Evolutionary conservation across 2,797 vertebrate species (phyloP), one percentile per base, ranked within the genome.

Genomic region (Phoeniculus purpureus): DNA sequence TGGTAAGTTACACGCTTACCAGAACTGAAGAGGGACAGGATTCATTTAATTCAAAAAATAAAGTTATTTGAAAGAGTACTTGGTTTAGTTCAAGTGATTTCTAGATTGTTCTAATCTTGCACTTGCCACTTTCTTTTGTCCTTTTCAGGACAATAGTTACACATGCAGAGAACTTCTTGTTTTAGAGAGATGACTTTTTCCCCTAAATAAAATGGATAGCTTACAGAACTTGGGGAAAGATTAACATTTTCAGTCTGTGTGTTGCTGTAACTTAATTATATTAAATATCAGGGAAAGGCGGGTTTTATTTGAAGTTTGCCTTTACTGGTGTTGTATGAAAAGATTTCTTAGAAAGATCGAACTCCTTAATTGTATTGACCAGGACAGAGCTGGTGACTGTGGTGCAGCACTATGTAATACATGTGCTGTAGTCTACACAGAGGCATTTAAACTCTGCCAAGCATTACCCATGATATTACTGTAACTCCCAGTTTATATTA

Each of bases 1-100:
- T 90, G 75, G 77, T 60, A 89, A 87, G 62, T 59, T 80, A 82
- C 82, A 71, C 3, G 5, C 76, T 51, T 87, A 37, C 26, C 3
- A 7, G 55, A 87, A 59, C 48, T 75, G 37, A 52, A 60, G 48
- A 17, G 76, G 40, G 55, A 34, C 16, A 68, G 23, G 15, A 48
- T 78, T 72, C 50, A 45, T 72, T 76, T 52, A 27, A 43, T 54
- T 65, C 14, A 66, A 83, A 66, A 10, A 62, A 48, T 10, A 48
- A 48, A 59, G 27, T 13, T 37, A 45, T 27, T 88, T 81, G 20
- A 94, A 72, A 61, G 9, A 29, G 3, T 71, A 2, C 23, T 68
- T 71, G 20, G 3, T 85, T 87, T 83, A 26, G 45, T 70, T 89
- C 70, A 81, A 20, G 26, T 55, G 62, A 65, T 55, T 52, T 21